Percentiles rank a stretch among this genome's conserved stretches.
Conservation (phyloP, 1,140 invertebrate genomes). For the Drosophila seguyi region DNA sequence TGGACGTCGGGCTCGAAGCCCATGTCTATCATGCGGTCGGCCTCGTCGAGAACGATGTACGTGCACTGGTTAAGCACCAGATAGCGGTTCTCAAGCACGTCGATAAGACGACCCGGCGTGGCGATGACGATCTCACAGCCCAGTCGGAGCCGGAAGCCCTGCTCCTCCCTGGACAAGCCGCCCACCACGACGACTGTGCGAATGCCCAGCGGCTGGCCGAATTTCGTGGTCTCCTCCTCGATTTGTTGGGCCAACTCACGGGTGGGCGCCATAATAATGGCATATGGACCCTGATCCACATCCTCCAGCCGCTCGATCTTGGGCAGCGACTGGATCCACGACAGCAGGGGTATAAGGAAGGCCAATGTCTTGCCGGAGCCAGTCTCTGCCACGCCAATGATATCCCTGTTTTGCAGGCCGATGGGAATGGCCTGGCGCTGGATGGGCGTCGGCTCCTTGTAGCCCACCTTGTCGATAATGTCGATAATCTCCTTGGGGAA, state of each 20-base stretch:
- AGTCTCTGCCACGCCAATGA: constrained; percentile 99
- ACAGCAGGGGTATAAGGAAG: constrained; percentile 98
- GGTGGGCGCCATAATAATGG: constrained; percentile 99
- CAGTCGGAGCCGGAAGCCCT: constrained; percentile 97
- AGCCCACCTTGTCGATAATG: constrained; percentile 97
- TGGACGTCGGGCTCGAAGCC: constrained; percentile 99
- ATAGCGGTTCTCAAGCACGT: constrained; percentile 99
- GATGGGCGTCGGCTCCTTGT: constrained; percentile 99
- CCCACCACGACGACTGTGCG: constrained; percentile 99
- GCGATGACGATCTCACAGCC: constrained; percentile 99
- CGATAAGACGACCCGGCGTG: constrained; percentile 99
- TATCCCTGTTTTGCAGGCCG: constrained; percentile 98
- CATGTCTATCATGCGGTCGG: constrained; percentile 99
- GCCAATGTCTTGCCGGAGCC: constrained; percentile 99
- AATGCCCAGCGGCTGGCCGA: constrained; percentile 97
- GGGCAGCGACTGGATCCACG: constrained; percentile 99
- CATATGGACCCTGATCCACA: constrained; percentile 98
- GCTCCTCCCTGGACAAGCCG: constrained; percentile 98
- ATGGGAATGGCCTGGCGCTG: constrained; percentile 99
- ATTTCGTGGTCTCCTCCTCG: constrained; percentile 99
- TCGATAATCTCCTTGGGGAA: constrained; percentile 97
- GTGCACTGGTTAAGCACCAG: constrained; percentile 98
- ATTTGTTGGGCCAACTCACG: constrained; percentile 99
- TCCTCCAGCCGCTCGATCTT: constrained; percentile 97
- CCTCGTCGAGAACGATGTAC: constrained; percentile 97